phyloP scores from a whole-genome alignment of 1,140 invertebrate genomes.

The Ganaspis sp. region DNA sequence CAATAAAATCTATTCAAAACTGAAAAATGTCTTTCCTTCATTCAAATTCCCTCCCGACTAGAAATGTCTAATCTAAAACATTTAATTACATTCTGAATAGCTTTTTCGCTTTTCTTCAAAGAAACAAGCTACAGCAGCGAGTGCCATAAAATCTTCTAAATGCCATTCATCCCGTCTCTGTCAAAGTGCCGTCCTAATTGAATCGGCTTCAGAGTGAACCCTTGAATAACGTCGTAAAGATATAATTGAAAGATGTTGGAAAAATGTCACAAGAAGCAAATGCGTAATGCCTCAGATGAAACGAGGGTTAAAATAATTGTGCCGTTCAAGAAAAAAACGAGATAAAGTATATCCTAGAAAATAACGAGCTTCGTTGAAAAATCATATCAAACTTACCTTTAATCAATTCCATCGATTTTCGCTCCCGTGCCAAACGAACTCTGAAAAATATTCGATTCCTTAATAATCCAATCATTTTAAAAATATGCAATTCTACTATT shows the following conservation, averaged over 20 bases:
- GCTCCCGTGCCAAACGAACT: no score
- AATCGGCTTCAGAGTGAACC: not conserved
- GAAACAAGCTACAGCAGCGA: not conserved
- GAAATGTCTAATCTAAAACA: not conserved
- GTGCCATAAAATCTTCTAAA: not conserved
- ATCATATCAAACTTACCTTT: no score
- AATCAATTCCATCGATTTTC: no score
- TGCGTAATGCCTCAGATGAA: not conserved
- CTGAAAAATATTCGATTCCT: no score
- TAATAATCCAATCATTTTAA: no score
- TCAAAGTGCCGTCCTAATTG: not conserved
- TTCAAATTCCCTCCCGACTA: no score
- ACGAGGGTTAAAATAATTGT: not conserved
- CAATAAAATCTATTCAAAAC: no score
- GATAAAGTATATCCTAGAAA: not conserved
- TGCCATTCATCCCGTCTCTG: not conserved
- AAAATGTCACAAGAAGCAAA: not conserved
- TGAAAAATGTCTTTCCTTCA: no score
- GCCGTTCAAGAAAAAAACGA: not conserved
- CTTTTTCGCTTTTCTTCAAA: not conserved
- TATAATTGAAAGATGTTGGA: conserved; percentile 16
- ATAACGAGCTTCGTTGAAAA: no score
- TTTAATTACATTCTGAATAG: not conserved
- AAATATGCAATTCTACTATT: no score
- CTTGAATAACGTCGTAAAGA: not conserved